phyloP scores from a whole-genome alignment of 2,113 vertebrate genomes.

The Malaclemys terrapin region DNA sequence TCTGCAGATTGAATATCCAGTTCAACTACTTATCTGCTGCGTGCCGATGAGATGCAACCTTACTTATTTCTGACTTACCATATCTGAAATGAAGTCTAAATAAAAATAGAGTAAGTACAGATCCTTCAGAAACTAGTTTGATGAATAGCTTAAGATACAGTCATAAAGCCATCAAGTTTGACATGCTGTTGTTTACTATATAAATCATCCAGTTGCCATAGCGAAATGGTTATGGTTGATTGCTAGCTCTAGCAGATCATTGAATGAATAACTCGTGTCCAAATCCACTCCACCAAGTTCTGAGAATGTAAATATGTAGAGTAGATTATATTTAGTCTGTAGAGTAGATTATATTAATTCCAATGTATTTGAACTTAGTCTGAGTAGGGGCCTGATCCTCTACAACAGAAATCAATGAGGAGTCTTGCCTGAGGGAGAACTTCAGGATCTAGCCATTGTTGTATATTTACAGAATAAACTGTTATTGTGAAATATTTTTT shows the following conservation, averaged over 20 bases:
- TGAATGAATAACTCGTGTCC: conserved; percentile 35
- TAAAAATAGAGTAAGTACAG: conserved; percentile 39
- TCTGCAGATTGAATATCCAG: background rate
- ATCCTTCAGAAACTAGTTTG: conserved; percentile 52
- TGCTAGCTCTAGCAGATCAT: conserved; percentile 42
- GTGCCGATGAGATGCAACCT: conserved; percentile 19
- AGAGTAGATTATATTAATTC: background rate
- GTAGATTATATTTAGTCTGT: background rate
- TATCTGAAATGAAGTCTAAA: conserved; percentile 47
- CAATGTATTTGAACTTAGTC: background rate
- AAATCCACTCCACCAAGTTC: background rate
- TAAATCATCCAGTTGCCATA: conserved; percentile 53
- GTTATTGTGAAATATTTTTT: background rate
- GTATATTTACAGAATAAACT: background rate
- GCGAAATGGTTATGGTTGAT: conserved; percentile 50
- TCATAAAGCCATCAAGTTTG: conserved; percentile 60
- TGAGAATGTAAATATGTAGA: background rate
- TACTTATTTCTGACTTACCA: conserved; percentile 53
- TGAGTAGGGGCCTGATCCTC: background rate
- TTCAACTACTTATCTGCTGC: conserved; percentile 42
- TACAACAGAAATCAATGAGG: background rate
- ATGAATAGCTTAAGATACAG: conserved; percentile 51
- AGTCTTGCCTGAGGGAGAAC: background rate
- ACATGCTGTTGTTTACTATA: conserved; percentile 48
- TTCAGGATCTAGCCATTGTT: background rate